Percentiles rank a stretch among this genome's conserved stretches.
Conservation (phyloP, 2,113 vertebrate species). For the Boulengeromyrus knoepffleri region DNA sequence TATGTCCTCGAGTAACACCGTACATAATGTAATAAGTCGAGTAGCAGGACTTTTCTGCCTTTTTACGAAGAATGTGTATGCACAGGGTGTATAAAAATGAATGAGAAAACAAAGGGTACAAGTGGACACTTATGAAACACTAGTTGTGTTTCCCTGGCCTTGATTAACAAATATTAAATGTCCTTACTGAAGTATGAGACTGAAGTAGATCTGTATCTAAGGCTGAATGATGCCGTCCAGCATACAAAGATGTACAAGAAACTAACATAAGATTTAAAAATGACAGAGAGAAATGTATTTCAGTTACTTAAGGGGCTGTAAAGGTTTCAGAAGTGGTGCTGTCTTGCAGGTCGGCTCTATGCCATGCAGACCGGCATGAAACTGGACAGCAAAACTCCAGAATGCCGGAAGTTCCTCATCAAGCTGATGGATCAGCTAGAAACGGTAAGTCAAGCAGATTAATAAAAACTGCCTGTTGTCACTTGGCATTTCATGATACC, state of each 20-base stretch:
- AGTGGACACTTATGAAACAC: not conserved
- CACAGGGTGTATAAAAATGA: not conserved
- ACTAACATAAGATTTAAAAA: not conserved
- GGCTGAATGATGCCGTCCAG: not conserved
- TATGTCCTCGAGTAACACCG: not conserved
- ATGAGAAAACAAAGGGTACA: not conserved
- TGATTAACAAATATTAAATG: not conserved
- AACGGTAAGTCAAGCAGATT: conserved; percentile 63
- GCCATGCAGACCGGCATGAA: conserved; percentile 97
- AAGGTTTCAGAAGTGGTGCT: not conserved
- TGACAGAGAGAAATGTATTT: not conserved
- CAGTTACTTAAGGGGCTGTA: not conserved
- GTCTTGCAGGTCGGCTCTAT: conserved; percentile 81
- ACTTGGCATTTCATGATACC: not conserved
- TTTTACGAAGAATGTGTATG: not conserved
- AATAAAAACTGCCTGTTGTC: not conserved
- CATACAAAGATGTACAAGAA: not conserved
- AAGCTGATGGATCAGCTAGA: conserved; percentile 96
- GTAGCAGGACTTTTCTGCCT: not conserved
- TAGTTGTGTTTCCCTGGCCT: not conserved
- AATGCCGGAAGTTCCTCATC: conserved; percentile 88
- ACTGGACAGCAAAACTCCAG: conserved; percentile 91
- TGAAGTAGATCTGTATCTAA: not conserved
- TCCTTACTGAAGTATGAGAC: not conserved
- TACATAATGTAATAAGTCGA: not conserved